A percentile compares a stretch with the other conserved stretches of the same genome.
Evolutionary conservation across 1,140 invertebrate species (phyloP).

Genomic region (Lordiphosa mommai): DNA sequence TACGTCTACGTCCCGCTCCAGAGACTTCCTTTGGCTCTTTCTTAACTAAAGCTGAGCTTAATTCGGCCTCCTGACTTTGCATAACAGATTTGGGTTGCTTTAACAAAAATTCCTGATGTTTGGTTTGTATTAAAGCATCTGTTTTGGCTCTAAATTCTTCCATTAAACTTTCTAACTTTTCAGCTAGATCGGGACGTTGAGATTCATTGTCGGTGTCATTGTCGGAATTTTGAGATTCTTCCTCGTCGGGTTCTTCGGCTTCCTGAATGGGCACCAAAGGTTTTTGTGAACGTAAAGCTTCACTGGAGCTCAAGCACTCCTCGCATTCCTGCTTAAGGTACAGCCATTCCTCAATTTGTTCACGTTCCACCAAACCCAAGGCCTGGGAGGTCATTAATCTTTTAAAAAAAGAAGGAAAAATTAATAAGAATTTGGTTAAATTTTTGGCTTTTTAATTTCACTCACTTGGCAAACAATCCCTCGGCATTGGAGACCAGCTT

Average conservation of each 20-base stretch:
- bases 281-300: constrained; percentile 80
- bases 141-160: constrained; percentile 86
- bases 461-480: constrained; percentile 86
- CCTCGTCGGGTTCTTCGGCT: constrained; percentile 82
- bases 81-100: constrained; percentile 74
- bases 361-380: constrained; percentile 82
- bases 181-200: constrained; percentile 84
- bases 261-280: constrained; percentile 85
- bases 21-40: constrained; percentile 9
- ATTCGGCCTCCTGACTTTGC: constrained; percentile 62
- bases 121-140: constrained; percentile 83
- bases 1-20: constrained; percentile 80
- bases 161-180: constrained; percentile 86
- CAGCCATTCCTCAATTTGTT: constrained; percentile 91
- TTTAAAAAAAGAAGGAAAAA: not conserved
- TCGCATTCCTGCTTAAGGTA: constrained; percentile 92
- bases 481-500: constrained; percentile 91
- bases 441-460: not conserved
- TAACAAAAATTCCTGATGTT: constrained; percentile 82
- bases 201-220: constrained; percentile 83
- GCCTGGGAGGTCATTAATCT: constrained; percentile 81
- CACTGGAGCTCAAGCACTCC: constrained; percentile 87
- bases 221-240: constrained; percentile 81
- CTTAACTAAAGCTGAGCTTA: constrained; percentile 24
- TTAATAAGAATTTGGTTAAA: not conserved